Base-by-base conservation (phyloP, 2,888 invertebrate genomes). In the Lepidochrysops patricia region DNA sequence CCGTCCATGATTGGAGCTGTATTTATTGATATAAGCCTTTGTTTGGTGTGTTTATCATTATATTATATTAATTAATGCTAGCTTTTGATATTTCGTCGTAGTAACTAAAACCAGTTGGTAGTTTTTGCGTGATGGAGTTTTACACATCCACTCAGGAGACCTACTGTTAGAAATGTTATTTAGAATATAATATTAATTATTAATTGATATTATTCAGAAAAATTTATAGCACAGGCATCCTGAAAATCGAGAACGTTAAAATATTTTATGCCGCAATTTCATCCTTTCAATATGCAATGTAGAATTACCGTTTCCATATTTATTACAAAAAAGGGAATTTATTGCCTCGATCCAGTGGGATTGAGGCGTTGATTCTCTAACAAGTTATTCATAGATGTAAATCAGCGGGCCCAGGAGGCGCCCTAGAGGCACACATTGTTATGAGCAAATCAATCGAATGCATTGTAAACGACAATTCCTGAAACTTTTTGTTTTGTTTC, bases 321-420 rank as follows among this genome's bases (percentile, higher is more conserved):
- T 54, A 54, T 19, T 5, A 13, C 12, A 54, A 52, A 54, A 32
- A 29, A 54, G 29, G 15, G 29, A 15, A 19, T 29, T 32, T 1
- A 29, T 29, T 29, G 29, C 27, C 54, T 27, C 27, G 3, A 7
- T 49, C 54, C 29, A 9, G 32, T 7, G 32, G 32, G 19, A 54
- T 32, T 6, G 26, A 29, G 54, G 27, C 19, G 54, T 29, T 13
- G 54, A 32, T 23, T 23, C 9, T 26, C 15, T 52, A 52, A 52
- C 52, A 52, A 27, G 27, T 52, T 26, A 52, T 52, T 52, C 52
- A 52, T 52, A 52, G 12, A 54, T 54, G 54, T 54, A 54, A 54
- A 54, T 54, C 15, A 19, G 32, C n/a, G 50, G 25, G n/a, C 29
- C 29, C 29, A 29, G 54, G 29, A 29, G 54, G 15, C 15, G 29